Evolutionary conservation across 1,140 invertebrate genomes (phyloP), one percentile per base, ranked within the genome.

Genomic region (Harlomillsia oculata): DNA sequence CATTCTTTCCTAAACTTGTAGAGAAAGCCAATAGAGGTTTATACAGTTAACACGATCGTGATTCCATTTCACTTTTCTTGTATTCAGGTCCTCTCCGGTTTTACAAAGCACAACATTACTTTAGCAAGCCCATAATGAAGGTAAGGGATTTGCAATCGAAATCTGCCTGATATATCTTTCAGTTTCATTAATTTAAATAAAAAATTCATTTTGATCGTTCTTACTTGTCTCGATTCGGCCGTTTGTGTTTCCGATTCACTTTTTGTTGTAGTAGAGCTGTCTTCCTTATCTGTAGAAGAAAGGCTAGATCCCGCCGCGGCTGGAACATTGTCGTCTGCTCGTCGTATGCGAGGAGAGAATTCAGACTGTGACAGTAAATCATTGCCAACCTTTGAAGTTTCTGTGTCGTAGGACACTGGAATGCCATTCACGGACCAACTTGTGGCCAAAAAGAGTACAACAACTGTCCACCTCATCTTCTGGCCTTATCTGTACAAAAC

Each of bases 311-410:
- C 43, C 3, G 53, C 46, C 5, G 20, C 36, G 9, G 60, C 11
- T 16, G 37, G 14, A 13, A 48, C 3, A 1, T 45, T 32, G 25
- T 62, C 60, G 26, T 62, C 64, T 14, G 50, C 57, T 52, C 60
- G 32, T 16, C 64, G 45, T 13, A 60, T 32, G 41, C 53, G 39
- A 3, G 54, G 45, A 20, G 60, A 53, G 5, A 62, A 41, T 39
- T 65, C 64, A 16, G 64, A 60, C 36, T 65, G 59, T 11, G 60
- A 65, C 29, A 65, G 36, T 30, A 65, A 37, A 51, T 65, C 64
- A 54, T 60, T 60, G 20, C 54, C 60, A 49, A 60, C 43, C 55
- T 60, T 62, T 21, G 28, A 25, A 16, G 49, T 40, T 23, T 60
- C 57, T 6, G 50, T 16, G 40, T 60, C 59, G 45, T 57, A 62